Evolutionary conservation across 2,888 invertebrate species (phyloP).

Genomic region (Tetramorium bicarinatum): DNA sequence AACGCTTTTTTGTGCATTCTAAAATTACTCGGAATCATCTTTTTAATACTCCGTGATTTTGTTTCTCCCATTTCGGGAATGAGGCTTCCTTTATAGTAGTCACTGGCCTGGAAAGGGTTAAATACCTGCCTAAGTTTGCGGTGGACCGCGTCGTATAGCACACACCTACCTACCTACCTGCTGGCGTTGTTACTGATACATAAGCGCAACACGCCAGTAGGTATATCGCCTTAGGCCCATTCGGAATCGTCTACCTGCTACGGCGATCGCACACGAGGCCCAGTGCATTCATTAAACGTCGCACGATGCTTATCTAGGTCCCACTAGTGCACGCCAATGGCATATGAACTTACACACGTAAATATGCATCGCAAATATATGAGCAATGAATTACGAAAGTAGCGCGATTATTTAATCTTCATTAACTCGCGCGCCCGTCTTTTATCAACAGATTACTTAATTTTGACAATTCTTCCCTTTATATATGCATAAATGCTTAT

Average conservation of each 20-base stretch:
- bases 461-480: neutral
- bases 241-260: slow-evolving; percentile 62
- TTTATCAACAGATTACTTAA: neutral
- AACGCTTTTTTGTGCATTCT: neutral
- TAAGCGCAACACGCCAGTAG: slow-evolving; percentile 53
- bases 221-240: slow-evolving; percentile 49
- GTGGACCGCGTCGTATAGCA: slow-evolving; percentile 46
- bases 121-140: slow-evolving; percentile 50
- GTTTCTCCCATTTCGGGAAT: slow-evolving; percentile 31
- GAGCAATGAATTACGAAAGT: neutral
- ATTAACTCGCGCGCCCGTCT: neutral
- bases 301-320: slow-evolving; percentile 77
- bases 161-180: slow-evolving; percentile 57
- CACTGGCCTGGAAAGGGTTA: slow-evolving; percentile 31
- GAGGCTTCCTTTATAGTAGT: slow-evolving; percentile 31
- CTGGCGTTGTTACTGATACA: slow-evolving; percentile 39
- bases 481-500: neutral
- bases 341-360: neutral
- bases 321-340: slow-evolving; percentile 47
- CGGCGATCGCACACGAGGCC: slow-evolving; percentile 58
- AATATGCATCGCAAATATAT: slow-evolving; percentile 29
- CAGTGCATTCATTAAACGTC: slow-evolving; percentile 72
- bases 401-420: slow-evolving; percentile 39
- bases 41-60: neutral
- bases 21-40: neutral